Evolutionary conservation across 2,113 vertebrate species (phyloP).

Genomic region (Cyphomyrus discorhynchus): DNA sequence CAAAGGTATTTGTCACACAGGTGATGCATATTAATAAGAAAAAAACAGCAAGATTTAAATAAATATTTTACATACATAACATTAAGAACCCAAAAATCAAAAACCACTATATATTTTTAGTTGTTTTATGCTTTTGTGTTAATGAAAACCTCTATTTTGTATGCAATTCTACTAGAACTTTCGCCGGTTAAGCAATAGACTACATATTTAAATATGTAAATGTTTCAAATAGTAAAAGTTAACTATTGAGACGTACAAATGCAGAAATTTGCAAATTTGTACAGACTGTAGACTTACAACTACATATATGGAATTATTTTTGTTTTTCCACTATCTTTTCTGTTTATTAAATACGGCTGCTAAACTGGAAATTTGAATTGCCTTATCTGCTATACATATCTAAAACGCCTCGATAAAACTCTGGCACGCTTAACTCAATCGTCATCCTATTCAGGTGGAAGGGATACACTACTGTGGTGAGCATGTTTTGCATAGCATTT

Average conservation of each 20-base stretch:
- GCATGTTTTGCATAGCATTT: conserved; percentile 38
- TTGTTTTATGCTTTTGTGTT: not conserved
- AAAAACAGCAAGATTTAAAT: not conserved
- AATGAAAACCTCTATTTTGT: not conserved
- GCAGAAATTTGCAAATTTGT: not conserved
- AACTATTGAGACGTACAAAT: not conserved
- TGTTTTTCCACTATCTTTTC: not conserved
- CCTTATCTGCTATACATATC: not conserved
- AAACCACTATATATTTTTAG: not conserved
- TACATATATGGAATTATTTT: not conserved
- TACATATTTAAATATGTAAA: not conserved
- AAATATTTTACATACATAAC: not conserved
- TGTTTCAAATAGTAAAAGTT: not conserved
- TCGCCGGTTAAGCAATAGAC: not conserved
- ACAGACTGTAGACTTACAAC: not conserved
- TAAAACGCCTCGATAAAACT: not conserved
- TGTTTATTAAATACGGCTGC: not conserved
- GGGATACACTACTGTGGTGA: conserved; percentile 15
- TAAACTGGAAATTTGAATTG: not conserved
- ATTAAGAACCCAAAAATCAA: not conserved
- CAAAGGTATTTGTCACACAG: not conserved
- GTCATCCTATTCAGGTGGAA: not conserved
- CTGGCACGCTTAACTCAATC: not conserved
- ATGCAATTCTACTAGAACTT: not conserved
- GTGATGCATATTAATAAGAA: not conserved